Base-by-base conservation (phyloP, 2,888 invertebrate genomes). In the Noctua pronuba region DNA sequence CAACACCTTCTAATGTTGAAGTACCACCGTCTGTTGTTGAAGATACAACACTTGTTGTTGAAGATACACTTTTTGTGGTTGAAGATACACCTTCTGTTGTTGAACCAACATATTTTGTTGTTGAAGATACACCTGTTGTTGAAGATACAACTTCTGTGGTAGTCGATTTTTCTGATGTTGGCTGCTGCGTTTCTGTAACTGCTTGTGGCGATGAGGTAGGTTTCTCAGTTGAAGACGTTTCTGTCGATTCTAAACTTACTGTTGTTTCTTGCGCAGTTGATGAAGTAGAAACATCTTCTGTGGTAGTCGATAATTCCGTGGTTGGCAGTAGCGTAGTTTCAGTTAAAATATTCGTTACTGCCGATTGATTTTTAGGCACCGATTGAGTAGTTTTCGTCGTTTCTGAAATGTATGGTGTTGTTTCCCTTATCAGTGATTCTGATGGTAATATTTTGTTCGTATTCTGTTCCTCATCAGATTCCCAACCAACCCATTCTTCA, bases 401-500 rank as follows among this genome's bases (percentile, higher is more conserved):
- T 77, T 77, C 10, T 28, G n/a, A 28, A 10, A 28, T 35, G 2
- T 41, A 1, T 41, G 49, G 41, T 18, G n/a, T 10, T 46, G 18
- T 24, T 28, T 18, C 6, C 16, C 35, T 55, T 2, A 66, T 18
- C 2, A 58, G 38, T 46, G 77, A 60, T 79, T 79, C 69, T 35
- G 69, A 41, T 35, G 21, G 49, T 18, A 79, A 38, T 21, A n/a
- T 58, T 6, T 46, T 68, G 13, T 18, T n/a, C 18, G 8, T 24
- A 38, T 13, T 31, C 2, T 13, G 5, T 35, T 78, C 13, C 1
- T 5, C 67, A 28, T 31, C 49, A 18, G 65, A 7, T 24, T 8
- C 55, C 79, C 55, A 77, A 46, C 67, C 46, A 46, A 78, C 35
- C 76, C 78, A 78, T 58, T 78, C 58, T 0, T 78, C 65, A 24